Evolutionary conservation across 1,140 invertebrate genomes (phyloP).

Genomic region (Megathymus violae): DNA sequence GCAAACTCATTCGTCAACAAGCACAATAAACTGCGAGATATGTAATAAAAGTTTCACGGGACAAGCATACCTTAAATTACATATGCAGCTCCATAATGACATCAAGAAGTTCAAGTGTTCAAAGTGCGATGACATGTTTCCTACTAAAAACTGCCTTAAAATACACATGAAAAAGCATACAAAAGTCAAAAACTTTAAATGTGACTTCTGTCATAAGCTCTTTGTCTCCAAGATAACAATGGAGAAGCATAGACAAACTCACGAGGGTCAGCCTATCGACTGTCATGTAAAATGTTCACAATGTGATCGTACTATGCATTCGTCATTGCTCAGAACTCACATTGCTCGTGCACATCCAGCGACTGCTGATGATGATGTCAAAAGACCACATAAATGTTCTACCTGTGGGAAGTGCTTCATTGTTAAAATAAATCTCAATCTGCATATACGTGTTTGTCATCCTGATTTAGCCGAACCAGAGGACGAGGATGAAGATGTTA

Average conservation of each 20-base stretch:
- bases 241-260: constrained; percentile 74
- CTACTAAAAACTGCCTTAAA: constrained; percentile 86
- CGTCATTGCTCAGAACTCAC: constrained; percentile 70
- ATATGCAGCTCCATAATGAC: constrained; percentile 86
- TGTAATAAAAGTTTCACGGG: constrained; percentile 88
- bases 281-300: constrained; percentile 75
- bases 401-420: constrained; percentile 79
- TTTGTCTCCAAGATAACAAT: constrained; percentile 82
- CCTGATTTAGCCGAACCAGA: constrained; percentile 73
- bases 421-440: constrained; percentile 76
- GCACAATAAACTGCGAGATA: constrained; percentile 82
- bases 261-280: constrained; percentile 73
- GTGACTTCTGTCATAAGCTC: constrained; percentile 78
- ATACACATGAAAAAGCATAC: constrained; percentile 83
- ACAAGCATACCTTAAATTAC: constrained; percentile 84
- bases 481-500: constrained; percentile 75
- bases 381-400: constrained; percentile 72
- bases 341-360: constrained; percentile 64
- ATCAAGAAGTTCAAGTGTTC: constrained; percentile 87
- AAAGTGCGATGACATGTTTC: constrained; percentile 88
- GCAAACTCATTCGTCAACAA: constrained; percentile 71
- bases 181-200: constrained; percentile 81
- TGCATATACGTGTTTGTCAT: constrained; percentile 75
- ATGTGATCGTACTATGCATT: constrained; percentile 76
- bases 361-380: constrained; percentile 69